These are phyloP conservation scores for Ennomos quercinarius DNA, from an alignment of 2,888 invertebrate genomes.

Conservation along the genomic window DNA sequence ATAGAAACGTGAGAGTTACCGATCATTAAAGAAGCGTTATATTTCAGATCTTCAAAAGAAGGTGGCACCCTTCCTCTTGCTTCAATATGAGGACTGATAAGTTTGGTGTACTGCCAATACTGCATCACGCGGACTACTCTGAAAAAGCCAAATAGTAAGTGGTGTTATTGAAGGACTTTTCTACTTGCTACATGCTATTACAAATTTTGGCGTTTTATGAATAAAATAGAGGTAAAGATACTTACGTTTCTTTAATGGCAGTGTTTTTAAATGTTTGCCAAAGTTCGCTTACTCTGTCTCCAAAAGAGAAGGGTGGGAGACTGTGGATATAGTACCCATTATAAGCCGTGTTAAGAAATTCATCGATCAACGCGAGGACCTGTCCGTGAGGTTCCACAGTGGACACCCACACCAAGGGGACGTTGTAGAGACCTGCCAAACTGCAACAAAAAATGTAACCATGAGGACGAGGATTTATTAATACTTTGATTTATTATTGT, in stretches of 20 bases:
- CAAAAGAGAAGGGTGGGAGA: constrained; percentile 58
- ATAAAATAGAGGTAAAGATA: constrained; percentile 7
- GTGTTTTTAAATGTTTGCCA: constrained; percentile 35
- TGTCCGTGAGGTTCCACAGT: constrained; percentile 58
- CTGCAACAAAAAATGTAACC: constrained; percentile 38
- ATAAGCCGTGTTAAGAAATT: constrained; percentile 59
- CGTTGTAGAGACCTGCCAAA: constrained; percentile 52
- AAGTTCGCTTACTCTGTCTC: constrained; percentile 52
- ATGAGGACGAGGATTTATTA: too few relatives aligned
- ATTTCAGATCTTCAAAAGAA: constrained; percentile 49
- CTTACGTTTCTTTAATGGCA: constrained; percentile 41
- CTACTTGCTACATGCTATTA: too few relatives aligned
- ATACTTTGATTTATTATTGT: too few relatives aligned
- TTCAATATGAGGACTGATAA: constrained; percentile 46
- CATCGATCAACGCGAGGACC: constrained; percentile 57
- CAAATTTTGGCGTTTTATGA: too few relatives aligned
- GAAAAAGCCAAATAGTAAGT: constrained; percentile 1
- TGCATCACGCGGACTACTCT: constrained; percentile 27
- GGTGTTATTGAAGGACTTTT: too few relatives aligned
- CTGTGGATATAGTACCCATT: constrained; percentile 40
- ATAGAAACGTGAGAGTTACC: constrained; percentile 60
- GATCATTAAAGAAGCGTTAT: constrained; percentile 62
- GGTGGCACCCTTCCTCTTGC: constrained; percentile 54
- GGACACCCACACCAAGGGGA: constrained; percentile 58
- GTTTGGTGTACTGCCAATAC: constrained; percentile 21